A percentile compares a stretch with the other conserved stretches of the same genome.
phyloP scores from a whole-genome alignment of 2,888 invertebrate genomes.

The Coelogynopora nodosa region DNA sequence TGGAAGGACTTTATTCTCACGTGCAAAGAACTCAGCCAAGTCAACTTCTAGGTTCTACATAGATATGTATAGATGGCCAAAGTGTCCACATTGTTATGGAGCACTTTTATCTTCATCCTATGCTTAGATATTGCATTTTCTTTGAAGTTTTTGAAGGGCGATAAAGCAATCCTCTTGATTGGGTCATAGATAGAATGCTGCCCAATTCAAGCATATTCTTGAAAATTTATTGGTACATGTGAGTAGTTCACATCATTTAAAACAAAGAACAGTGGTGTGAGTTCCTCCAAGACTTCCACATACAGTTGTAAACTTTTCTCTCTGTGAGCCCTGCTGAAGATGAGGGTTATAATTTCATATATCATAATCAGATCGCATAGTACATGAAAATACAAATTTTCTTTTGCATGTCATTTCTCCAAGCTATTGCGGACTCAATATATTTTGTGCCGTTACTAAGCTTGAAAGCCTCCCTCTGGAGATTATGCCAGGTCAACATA shows the following conservation, averaged over 20 bases:
- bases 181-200: neutral
- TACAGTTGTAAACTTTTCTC: slow-evolving; percentile 33
- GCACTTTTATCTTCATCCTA: slow-evolving; percentile 36
- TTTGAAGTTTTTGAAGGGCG: neutral
- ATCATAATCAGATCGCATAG: slow-evolving; percentile 1
- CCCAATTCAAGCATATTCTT: neutral
- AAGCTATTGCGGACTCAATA: slow-evolving; percentile 1
- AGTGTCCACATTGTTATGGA: slow-evolving; percentile 44
- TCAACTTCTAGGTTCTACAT: slow-evolving; percentile 40
- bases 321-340: slow-evolving; percentile 5
- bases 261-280: neutral
- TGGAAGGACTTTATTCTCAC: slow-evolving; percentile 42
- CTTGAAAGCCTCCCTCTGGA: slow-evolving; percentile 3
- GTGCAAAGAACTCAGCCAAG: slow-evolving; percentile 45
- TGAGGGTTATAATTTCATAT: neutral
- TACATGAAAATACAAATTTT: neutral
- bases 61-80: slow-evolving; percentile 44
- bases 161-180: neutral
- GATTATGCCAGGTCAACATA: neutral
- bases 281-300: neutral
- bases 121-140: slow-evolving; percentile 27
- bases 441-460: neutral
- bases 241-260: no score
- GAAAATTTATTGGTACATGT: neutral
- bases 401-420: slow-evolving; percentile 5